Evolutionary conservation across 2,797 vertebrate species (phyloP).

Genomic region (Lepus oiostolus): DNA sequence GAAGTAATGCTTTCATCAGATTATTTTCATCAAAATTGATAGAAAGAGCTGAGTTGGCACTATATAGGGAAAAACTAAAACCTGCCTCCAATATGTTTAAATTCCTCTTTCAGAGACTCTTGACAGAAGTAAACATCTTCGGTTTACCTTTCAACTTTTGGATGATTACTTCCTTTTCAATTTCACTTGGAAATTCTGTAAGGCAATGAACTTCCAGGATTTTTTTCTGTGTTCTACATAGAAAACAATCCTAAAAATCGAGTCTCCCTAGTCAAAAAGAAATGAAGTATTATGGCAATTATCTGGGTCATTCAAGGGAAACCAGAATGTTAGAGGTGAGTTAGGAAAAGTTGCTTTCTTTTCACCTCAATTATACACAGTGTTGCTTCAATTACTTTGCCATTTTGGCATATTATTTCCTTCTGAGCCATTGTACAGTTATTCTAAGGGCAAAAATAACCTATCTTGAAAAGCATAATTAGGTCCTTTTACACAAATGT

Average conservation of each 20-base stretch:
- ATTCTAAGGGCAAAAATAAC: slow-evolving; percentile 55
- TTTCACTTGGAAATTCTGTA: slow-evolving; percentile 56
- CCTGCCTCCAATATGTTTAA: neutral
- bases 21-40: slow-evolving; percentile 34
- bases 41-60: slow-evolving; percentile 5
- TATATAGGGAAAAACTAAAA: slow-evolving; percentile 1
- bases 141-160: neutral
- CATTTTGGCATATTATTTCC: slow-evolving; percentile 51
- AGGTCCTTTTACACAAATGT: slow-evolving; percentile 25
- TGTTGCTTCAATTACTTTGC: slow-evolving; percentile 55
- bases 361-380: slow-evolving; percentile 62
- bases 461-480: slow-evolving; percentile 36
- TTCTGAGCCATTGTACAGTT: slow-evolving; percentile 54
- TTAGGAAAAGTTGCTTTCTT: slow-evolving; percentile 64
- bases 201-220: neutral
- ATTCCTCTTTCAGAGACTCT: slow-evolving; percentile 7
- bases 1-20: slow-evolving; percentile 5
- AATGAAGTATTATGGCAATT: slow-evolving; percentile 66
- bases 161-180: slow-evolving; percentile 28
- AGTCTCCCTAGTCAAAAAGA: slow-evolving; percentile 29
- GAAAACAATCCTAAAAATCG: slow-evolving; percentile 56
- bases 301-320: slow-evolving; percentile 67
- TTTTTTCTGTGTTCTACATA: neutral
- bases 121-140: slow-evolving; percentile 11
- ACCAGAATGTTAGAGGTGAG: neutral